Evolutionary conservation across 2,113 vertebrate species (phyloP).

Genomic region (Syngnathus typhle): DNA sequence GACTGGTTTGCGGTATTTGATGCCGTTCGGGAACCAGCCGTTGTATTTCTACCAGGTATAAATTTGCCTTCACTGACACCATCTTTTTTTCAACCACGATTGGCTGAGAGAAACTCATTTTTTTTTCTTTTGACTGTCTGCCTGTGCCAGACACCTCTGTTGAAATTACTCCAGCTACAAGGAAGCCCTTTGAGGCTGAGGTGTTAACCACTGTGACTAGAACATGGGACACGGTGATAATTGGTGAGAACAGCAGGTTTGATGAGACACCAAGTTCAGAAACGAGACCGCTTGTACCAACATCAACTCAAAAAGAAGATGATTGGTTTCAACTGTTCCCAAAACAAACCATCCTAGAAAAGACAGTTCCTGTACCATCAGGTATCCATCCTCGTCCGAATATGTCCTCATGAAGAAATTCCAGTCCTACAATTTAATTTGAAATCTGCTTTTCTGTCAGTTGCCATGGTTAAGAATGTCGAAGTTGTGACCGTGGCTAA

Average conservation of each 20-base stretch:
- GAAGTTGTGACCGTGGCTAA: constrained; percentile 9
- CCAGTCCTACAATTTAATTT: constrained; percentile 1
- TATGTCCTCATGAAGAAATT: neutral
- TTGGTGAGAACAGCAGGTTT: constrained; percentile 31
- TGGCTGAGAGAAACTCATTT: neutral
- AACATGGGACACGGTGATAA: constrained; percentile 40
- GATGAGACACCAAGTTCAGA: constrained; percentile 33
- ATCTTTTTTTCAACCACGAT: neutral
- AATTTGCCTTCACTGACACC: neutral
- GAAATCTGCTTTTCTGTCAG: constrained; percentile 22
- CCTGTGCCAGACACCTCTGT: constrained; percentile 30
- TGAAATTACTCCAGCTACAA: constrained; percentile 31
- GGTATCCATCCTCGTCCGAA: constrained; percentile 32
- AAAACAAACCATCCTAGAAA: constrained; percentile 17
- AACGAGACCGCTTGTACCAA: constrained; percentile 19
- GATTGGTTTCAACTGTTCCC: constrained; percentile 50
- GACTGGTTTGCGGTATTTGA: constrained; percentile 50
- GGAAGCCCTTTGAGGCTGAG: constrained; percentile 24
- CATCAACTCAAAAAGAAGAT: constrained; percentile 30
- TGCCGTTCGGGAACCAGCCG: constrained; percentile 13
- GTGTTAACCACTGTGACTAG: constrained; percentile 30
- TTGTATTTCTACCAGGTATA: constrained; percentile 43
- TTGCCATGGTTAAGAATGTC: constrained; percentile 18
- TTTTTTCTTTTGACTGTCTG: constrained; percentile 18
- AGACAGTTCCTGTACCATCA: constrained; percentile 27